Conservation (phyloP, 2,888 invertebrate species). For the Isoperla grammatica region DNA sequence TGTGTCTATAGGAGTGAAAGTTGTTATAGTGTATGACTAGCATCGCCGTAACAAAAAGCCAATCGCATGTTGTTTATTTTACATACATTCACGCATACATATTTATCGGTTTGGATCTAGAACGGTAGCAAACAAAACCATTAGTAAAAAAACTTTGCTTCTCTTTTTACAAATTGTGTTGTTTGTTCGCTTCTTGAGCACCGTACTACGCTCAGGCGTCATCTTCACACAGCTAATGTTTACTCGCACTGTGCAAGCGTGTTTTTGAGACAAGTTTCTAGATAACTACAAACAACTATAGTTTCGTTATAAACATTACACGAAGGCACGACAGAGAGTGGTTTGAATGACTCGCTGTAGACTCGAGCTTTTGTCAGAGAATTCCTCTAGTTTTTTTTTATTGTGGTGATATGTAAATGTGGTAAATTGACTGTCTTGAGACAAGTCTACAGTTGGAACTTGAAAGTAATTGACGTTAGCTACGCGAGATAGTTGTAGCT, state of each 20-base stretch:
- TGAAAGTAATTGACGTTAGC: slow-evolving; percentile 12
- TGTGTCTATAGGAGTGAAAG: slow-evolving; percentile 12
- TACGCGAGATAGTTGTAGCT: too few relatives aligned
- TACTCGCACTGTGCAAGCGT: not conserved
- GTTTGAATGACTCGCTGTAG: slow-evolving; percentile 13
- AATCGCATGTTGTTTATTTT: slow-evolving; percentile 12
- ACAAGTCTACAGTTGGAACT: not conserved
- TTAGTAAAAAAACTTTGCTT: not conserved
- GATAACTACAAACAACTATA: slow-evolving; percentile 3
- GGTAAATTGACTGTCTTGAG: slow-evolving; percentile 13
- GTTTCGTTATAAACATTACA: slow-evolving; percentile 5
- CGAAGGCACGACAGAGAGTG: not conserved
- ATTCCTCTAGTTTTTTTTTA: slow-evolving; percentile 1
- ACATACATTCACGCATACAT: not conserved
- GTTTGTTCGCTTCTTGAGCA: not conserved
- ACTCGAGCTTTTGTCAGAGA: slow-evolving; percentile 14
- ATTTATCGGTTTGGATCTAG: slow-evolving; percentile 13
- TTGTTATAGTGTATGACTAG: slow-evolving; percentile 5
- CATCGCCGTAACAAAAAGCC: slow-evolving; percentile 10
- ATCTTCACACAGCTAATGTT: not conserved
- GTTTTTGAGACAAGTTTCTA: not conserved
- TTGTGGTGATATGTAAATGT: slow-evolving; percentile 11
- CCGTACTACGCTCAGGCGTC: not conserved
- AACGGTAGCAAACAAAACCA: slow-evolving; percentile 10
- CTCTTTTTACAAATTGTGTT: slow-evolving; percentile 7